Evolutionary conservation across 37 sponge, comb jelly and placozoan species (phyloP).

Genomic region (Cliona cf. orientalis): DNA sequence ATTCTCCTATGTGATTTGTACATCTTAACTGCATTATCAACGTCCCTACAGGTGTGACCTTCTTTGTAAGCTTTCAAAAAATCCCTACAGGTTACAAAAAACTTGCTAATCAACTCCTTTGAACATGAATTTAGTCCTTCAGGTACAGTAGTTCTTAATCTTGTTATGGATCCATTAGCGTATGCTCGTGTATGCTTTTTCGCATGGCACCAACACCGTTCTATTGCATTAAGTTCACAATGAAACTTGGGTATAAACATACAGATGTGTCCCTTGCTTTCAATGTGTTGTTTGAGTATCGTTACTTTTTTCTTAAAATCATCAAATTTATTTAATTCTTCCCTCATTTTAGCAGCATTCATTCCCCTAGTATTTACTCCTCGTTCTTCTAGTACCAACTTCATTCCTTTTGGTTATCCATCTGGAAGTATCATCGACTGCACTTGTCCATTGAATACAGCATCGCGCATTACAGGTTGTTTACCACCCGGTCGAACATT

Average conservation of each 20-base stretch:
- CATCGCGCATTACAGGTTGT: conserved; percentile 49
- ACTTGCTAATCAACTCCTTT: conserved; percentile 26
- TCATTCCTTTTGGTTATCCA: conserved; percentile 46
- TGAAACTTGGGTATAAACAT: conserved; percentile 53
- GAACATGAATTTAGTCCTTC: conserved; percentile 36
- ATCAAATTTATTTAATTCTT: conserved; percentile 22
- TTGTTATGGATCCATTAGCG: conserved; percentile 33
- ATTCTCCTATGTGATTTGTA: conserved; percentile 13
- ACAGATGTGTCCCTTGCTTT: conserved; percentile 29
- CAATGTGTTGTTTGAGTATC: conserved; percentile 22
- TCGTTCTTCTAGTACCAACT: conserved; percentile 40
- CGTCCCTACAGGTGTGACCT: not conserved
- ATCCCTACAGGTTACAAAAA: conserved; percentile 30
- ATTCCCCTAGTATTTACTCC: conserved; percentile 51
- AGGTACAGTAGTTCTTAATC: conserved; percentile 32
- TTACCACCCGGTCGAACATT: conserved; percentile 65
- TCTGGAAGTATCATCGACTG: conserved; percentile 36
- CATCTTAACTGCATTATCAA: conserved; percentile 16
- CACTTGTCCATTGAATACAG: conserved; percentile 35
- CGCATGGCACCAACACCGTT: conserved; percentile 23
- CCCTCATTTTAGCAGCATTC: conserved; percentile 39
- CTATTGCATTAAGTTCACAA: conserved; percentile 59
- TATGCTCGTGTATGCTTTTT: conserved; percentile 4
- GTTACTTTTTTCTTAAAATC: conserved; percentile 39
- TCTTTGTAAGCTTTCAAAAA: conserved; percentile 43